These are phyloP conservation scores for Spilogale gracilis DNA, from an alignment of 2,113 vertebrate genomes.

Conservation along the genomic window DNA sequence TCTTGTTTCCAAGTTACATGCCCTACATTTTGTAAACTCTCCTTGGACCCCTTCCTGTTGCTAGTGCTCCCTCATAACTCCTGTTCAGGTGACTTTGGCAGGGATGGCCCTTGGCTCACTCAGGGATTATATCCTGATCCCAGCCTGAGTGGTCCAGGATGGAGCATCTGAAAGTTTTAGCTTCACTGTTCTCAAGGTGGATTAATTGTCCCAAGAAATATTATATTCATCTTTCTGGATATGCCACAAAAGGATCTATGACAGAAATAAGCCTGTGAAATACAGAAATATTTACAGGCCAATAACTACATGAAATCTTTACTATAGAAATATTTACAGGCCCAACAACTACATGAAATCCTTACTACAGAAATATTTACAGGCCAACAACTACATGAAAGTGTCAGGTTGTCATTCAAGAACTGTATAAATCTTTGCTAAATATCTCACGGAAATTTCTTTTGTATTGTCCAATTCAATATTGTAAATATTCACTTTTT, in stretches of 20 bases:
- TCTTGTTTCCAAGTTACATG: constrained; percentile 62
- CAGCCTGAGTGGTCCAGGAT: constrained; percentile 23
- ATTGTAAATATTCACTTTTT: constrained; percentile 11
- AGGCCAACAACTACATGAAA: constrained; percentile 90
- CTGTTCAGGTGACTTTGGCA: constrained; percentile 47
- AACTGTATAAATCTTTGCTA: constrained; percentile 87
- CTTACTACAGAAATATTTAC: constrained; percentile 90
- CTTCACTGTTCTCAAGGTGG: constrained; percentile 46
- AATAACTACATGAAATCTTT: constrained; percentile 88
- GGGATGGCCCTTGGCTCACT: constrained; percentile 7
- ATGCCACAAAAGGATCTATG: constrained; percentile 92
- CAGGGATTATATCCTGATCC: neutral
- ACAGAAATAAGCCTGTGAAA: constrained; percentile 92
- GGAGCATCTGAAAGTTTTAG: constrained; percentile 55
- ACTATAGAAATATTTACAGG: constrained; percentile 92
- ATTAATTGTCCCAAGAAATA: constrained; percentile 63
- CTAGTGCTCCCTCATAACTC: constrained; percentile 12
- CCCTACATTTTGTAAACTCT: constrained; percentile 54
- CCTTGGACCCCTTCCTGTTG: constrained; percentile 45
- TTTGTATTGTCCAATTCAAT: neutral
- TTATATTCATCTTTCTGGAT: constrained; percentile 78
- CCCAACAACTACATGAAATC: constrained; percentile 88
- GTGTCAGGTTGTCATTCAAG: constrained; percentile 86
- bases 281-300: constrained; percentile 92
- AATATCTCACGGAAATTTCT: constrained; percentile 73